Evolutionary conservation across 2,113 vertebrate genomes (phyloP), one percentile per base, ranked within the genome.

Genomic region (Triplophysa dalaica): DNA sequence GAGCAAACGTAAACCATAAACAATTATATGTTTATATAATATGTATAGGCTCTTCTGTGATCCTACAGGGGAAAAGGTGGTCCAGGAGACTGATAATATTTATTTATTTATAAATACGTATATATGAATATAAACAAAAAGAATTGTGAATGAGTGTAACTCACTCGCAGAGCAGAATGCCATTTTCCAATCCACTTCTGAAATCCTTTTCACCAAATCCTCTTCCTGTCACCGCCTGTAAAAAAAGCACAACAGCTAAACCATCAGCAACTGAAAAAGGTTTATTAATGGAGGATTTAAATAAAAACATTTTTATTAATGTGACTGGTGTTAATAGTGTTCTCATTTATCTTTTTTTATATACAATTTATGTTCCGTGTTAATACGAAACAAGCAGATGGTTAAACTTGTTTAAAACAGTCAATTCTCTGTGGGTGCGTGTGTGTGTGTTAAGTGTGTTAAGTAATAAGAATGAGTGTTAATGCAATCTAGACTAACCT

Each of bases 131-230:
- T 11, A 45, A 33, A 33, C 6, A 33, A 33, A 33, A 33, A 17
- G 14, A 17, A 1, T 8, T n/a, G 56, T 33, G 58, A 5, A 13
- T 65, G 78, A 87, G 41, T 41, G 1, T 41, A 48, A 93, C 97
- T 97, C 93, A 99, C 97, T 99, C 97, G 93, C 97, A 99, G 80
- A 99, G 94, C 88, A 98, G 94, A 90, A 98, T 95, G 84, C 97
- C 97, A 2, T 97, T 98, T 91, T 99, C 97, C 88, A 99, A 87
- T 4, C 95, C 95, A 0, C 94, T 93, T 85, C 97, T 95, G 90
- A 99, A 99, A 89, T 97, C 96, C 86, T 94, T 98, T 79, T 97
- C 95, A 29, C 96, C 96, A 82, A 99, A 98, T 85, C 92, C 94
- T 91, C 95, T 94, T 83, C 97, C 95, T 0, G 97, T 99, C 72